A percentile compares a stretch with the other conserved stretches of the same genome.
phyloP scores from a whole-genome alignment of 2,888 invertebrate genomes.

The Holacanthella duospinosa region DNA sequence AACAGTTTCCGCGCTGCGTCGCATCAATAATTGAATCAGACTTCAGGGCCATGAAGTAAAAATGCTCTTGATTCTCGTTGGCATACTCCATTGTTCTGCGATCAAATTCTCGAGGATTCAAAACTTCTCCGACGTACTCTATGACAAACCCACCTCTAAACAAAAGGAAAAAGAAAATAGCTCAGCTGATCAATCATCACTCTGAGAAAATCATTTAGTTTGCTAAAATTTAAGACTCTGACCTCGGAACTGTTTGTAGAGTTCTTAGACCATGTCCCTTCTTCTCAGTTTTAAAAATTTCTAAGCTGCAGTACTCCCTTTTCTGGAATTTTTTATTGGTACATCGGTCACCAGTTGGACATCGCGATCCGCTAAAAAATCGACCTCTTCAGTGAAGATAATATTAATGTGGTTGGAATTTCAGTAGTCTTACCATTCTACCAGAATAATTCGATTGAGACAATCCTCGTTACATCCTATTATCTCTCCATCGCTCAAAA shows the following conservation, averaged over 20 bases:
- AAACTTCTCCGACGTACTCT: slow-evolving; percentile 97
- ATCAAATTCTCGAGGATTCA: slow-evolving; percentile 81
- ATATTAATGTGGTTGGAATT: neutral
- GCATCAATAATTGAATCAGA: slow-evolving; percentile 94
- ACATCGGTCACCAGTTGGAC: slow-evolving; percentile 79
- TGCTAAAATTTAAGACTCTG: slow-evolving; percentile 40
- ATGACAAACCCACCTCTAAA: slow-evolving; percentile 78
- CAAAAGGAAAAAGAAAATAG: slow-evolving; percentile 10
- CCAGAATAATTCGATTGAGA: slow-evolving; percentile 91
- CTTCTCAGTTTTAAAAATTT: slow-evolving; percentile 66
- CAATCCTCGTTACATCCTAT: slow-evolving; percentile 91
- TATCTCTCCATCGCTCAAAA: slow-evolving; percentile 77
- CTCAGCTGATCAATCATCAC: too few species aligned
- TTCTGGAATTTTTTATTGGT: slow-evolving; percentile 90
- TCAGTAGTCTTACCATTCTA: slow-evolving; percentile 69
- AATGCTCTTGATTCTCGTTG: slow-evolving; percentile 78
- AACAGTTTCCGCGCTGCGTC: slow-evolving; percentile 86
- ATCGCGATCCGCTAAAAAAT: slow-evolving; percentile 68
- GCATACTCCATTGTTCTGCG: slow-evolving; percentile 79
- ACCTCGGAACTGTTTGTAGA: slow-evolving; percentile 59
- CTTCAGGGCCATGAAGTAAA: slow-evolving; percentile 94
- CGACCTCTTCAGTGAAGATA: neutral
- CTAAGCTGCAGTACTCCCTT: slow-evolving; percentile 68
- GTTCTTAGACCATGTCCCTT: slow-evolving; percentile 92
- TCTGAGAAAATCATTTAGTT: slow-evolving; percentile 5